A percentile compares a stretch with the other conserved stretches of the same genome.
Conservation (phyloP, 1,140 invertebrate species). For the Nylanderia fulva region DNA sequence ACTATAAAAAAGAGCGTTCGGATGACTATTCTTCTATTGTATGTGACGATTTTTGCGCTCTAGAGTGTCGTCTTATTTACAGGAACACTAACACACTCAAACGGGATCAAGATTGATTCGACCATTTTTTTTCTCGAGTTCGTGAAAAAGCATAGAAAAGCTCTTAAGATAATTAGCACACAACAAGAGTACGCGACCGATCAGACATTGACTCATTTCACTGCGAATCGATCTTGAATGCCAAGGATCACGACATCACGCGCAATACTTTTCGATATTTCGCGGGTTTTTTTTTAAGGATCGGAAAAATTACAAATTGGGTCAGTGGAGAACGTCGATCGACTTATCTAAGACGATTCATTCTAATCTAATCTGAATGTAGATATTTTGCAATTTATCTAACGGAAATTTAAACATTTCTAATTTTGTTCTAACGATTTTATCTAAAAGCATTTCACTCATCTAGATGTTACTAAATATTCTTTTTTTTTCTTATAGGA, state of each 20-base stretch:
- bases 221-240: slow-evolving; percentile 49
- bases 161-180: no score
- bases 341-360: slow-evolving; percentile 8
- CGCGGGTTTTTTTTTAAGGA: neutral
- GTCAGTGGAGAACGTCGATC: slow-evolving; percentile 8
- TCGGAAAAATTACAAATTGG: neutral
- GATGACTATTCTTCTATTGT: slow-evolving; percentile 49
- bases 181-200: neutral
- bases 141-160: no score
- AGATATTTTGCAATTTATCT: neutral
- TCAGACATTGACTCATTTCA: neutral
- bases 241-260: slow-evolving; percentile 29
- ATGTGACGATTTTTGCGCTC: slow-evolving; percentile 38
- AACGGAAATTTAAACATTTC: neutral
- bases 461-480: slow-evolving; percentile 5
- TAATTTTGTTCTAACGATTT: slow-evolving; percentile 32
- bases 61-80: slow-evolving; percentile 41
- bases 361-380: slow-evolving; percentile 46
- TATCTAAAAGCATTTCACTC: neutral
- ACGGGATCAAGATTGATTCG: slow-evolving; percentile 58
- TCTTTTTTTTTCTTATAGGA: slow-evolving; percentile 1
- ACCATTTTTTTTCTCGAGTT: no score
- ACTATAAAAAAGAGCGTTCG: slow-evolving; percentile 52
- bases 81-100: neutral
- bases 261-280: slow-evolving; percentile 14